Percentiles rank a stretch among this genome's conserved stretches.
phyloP scores from a whole-genome alignment of 2,888 invertebrate species.

The Callyntrura guangdongensis region DNA sequence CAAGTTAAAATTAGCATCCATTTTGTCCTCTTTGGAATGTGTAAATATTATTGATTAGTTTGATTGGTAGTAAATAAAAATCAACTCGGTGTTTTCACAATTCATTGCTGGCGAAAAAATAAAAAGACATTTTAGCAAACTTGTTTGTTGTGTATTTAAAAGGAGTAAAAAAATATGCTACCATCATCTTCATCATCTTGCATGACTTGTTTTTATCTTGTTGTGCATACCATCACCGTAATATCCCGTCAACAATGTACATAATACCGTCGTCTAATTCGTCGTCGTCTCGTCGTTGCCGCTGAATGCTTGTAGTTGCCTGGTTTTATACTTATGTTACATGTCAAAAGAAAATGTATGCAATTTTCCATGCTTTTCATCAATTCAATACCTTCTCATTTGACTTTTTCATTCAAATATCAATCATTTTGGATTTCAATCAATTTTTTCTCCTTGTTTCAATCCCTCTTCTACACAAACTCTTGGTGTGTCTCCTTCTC shows the following conservation, averaged over 20 bases:
- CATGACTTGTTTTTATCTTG: conserved; percentile 42
- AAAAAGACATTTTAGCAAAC: not conserved
- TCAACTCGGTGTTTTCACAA: not conserved
- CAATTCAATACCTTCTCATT: conserved; percentile 71
- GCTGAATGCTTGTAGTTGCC: not conserved
- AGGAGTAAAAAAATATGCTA: not conserved
- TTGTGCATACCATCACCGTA: not conserved
- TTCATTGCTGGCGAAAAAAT: too few relatives aligned
- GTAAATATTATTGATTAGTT: conserved; percentile 53
- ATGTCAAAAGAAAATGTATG: conserved; percentile 52
- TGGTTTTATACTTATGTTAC: conserved; percentile 30
- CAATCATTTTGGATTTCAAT: conserved; percentile 71
- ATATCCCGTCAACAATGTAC: conserved; percentile 7
- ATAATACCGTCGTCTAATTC: too few relatives aligned
- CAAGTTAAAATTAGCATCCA: conserved; percentile 35
- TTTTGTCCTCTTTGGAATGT: conserved; percentile 37
- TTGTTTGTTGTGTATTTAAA: not conserved
- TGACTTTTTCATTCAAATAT: conserved; percentile 67
- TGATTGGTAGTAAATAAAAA: conserved; percentile 36
- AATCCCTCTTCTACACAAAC: not conserved
- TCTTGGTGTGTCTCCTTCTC: conserved; percentile 1
- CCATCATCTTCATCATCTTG: conserved; percentile 8
- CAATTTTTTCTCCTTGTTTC: conserved; percentile 45
- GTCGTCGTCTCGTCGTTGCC: conserved; percentile 13
- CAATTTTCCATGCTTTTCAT: conserved; percentile 73